Evolutionary conservation across 2,113 vertebrate genomes (phyloP).

Genomic region (Charina bottae): DNA sequence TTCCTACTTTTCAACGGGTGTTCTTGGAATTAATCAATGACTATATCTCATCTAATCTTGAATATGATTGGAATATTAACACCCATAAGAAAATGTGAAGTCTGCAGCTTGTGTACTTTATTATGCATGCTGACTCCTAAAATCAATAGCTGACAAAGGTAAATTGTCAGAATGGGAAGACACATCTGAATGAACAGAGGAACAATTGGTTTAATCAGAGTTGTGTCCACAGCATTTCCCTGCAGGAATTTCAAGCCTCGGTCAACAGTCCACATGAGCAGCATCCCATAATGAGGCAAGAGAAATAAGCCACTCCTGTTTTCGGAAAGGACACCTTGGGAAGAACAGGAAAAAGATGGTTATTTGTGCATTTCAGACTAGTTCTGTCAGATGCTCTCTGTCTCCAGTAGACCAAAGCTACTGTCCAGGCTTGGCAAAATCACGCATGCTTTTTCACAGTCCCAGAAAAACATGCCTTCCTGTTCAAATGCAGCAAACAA

Average conservation of each 20-base stretch:
- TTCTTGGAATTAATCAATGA: not conserved
- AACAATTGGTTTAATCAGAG: constrained; percentile 35
- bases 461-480: no score
- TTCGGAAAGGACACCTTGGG: not conserved
- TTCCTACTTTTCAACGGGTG: constrained; percentile 3
- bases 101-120: constrained; percentile 24
- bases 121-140: constrained; percentile 46
- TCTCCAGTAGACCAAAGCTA: no score
- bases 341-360: not conserved
- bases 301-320: not conserved
- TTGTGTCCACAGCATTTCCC: constrained; percentile 34
- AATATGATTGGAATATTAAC: constrained; percentile 53
- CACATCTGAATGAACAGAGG: constrained; percentile 43
- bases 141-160: constrained; percentile 54
- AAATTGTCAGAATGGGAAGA: constrained; percentile 46
- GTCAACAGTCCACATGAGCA: constrained; percentile 8
- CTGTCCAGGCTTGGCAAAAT: no score
- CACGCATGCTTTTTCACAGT: no score
- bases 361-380: not conserved
- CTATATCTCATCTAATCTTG: constrained; percentile 6
- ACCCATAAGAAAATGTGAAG: constrained; percentile 25
- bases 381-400: not conserved
- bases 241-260: constrained; percentile 32
- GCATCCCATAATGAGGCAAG: constrained; percentile 28
- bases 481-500: no score